Base-by-base conservation (phyloP, 1,140 invertebrate species). In the Zaprionus camerounensis region DNA sequence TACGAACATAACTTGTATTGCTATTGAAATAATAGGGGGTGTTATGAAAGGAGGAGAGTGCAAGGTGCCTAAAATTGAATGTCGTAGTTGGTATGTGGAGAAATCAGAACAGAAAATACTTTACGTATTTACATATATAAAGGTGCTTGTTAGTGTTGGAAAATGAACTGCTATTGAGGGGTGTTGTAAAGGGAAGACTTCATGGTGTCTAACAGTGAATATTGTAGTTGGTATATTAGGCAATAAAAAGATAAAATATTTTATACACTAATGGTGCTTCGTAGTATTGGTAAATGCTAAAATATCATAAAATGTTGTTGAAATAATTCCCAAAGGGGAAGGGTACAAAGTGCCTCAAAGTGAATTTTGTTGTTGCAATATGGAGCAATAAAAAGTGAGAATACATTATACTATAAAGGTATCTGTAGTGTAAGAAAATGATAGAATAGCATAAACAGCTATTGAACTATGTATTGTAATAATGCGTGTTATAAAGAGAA, bases 201-300 rank as follows among this genome's bases (percentile, higher is more conserved):
- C 26, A 28, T 6, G 6, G 26, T 31, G 2, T 31, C 7, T 9
- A 31, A 31, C 7, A 31, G 7, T 9, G 7, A 31, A 9, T 31
- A 0, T 2, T 0, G 9, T 2, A 31, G 6, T 31, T 31, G 28
- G 28, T 28, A 1, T 6, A 7, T 6, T 1, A 28, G 6, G 26
- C 26, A 28, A 28, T 5, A 9, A 9, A 31, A 31, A 3, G 7
- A 9, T 2, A 11, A 7, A 28, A 31, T 9, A 31, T 9, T 11
- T 31, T 31, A 31, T 56, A 20, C 22, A 28, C 24, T 26, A 15
- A 36, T 13, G 0, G n/a, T 51, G 20, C 11, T 22, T 49, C 3
- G 4, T 5, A 57, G 65, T 55, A 24, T 55, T 55, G 53, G 24
- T 44, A 67, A 67, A 46, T 64, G 13, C 53, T 3, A 24, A 11